Evolutionary conservation across 2,797 vertebrate genomes (phyloP), one percentile per base, ranked within the genome.

Genomic region (Xiphorhynchus erythropygius): DNA sequence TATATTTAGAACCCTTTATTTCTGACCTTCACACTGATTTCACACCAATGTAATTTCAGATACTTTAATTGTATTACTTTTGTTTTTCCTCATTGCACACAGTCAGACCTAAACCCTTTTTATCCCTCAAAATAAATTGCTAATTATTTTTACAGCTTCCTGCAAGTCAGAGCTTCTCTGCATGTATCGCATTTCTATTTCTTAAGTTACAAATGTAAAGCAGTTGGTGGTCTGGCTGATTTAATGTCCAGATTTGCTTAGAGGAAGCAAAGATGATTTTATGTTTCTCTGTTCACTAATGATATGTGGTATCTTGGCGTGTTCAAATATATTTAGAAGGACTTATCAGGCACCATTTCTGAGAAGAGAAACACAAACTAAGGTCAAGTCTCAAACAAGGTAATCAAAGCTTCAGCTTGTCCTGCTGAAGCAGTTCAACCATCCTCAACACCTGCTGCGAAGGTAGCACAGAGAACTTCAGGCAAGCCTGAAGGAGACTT

Each of bases 61-160:
- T 24, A 78, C 18, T 80, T 84, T 81, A 82, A 46, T 73, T 79
- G 28, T 44, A 81, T 78, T 89, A 50, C 35, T 85, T 92, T 77
- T 67, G 56, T 4, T 92, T 95, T 92, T 91, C 10, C 46, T 82
- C 39, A 44, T 37, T 87, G 53, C 63, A 83, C 52, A 80, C 17
- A 69, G 47, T 50, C 73, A 92, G 53, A 75, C 32, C 22, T 71
- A 90, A 93, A 80, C 33, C 46, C 49, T 83, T 93, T 89, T 70
- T 94, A 93, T 89, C 64, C 24, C 53, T 80, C 76, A 75, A 81
- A 94, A 83, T 76, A 94, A 92, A 89, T 55, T 78, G 55, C 30
- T 94, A 33, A 64, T 92, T 93, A 96, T 94, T 92, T 94, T 92
- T 91, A 91, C 82, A 94, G 80, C 83, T 96, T 95, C 76, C 89